phyloP scores from a whole-genome alignment of 2,113 vertebrate species.

The Eulemur rufifrons region DNA sequence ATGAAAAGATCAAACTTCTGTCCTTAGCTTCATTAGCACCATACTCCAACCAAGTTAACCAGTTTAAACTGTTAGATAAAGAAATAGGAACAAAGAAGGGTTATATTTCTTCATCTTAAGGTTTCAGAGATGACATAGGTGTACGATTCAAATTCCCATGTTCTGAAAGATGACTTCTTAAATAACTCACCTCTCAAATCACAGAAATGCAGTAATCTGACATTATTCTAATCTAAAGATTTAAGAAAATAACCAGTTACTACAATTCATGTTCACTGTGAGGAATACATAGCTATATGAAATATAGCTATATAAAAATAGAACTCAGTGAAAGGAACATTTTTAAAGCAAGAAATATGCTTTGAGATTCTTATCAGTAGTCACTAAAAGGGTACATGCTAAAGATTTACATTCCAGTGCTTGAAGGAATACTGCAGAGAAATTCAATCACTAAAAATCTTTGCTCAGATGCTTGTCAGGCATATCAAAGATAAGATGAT shows the following conservation, averaged over 20 bases:
- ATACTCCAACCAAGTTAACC: constrained; percentile 21
- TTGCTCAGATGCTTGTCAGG: constrained; percentile 15
- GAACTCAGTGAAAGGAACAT: constrained; percentile 29
- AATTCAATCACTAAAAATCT: constrained; percentile 49
- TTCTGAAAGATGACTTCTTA: constrained; percentile 47
- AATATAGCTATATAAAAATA: constrained; percentile 36
- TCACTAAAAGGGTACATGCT: constrained; percentile 45
- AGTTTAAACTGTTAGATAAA: constrained; percentile 40
- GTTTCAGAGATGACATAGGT: constrained; percentile 39
- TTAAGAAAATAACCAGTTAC: constrained; percentile 46
- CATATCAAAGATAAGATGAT: constrained; percentile 45
- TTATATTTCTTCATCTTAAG: constrained; percentile 45
- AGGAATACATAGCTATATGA: constrained; percentile 32
- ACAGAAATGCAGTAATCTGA: constrained; percentile 26
- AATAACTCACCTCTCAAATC: constrained; percentile 45
- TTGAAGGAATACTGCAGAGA: constrained; percentile 29
- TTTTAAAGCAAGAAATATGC: constrained; percentile 50
- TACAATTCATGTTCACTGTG: constrained; percentile 11
- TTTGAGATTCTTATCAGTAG: constrained; percentile 48
- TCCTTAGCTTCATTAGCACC: constrained; percentile 49
- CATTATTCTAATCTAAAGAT: constrained; percentile 38
- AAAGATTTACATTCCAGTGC: constrained; percentile 56
- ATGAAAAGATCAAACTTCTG: neutral
- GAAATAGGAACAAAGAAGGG: constrained; percentile 38
- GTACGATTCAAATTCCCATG: constrained; percentile 38